Evolutionary conservation across 1,140 invertebrate species (phyloP).

Genomic region (Apocrypta bakeri): DNA sequence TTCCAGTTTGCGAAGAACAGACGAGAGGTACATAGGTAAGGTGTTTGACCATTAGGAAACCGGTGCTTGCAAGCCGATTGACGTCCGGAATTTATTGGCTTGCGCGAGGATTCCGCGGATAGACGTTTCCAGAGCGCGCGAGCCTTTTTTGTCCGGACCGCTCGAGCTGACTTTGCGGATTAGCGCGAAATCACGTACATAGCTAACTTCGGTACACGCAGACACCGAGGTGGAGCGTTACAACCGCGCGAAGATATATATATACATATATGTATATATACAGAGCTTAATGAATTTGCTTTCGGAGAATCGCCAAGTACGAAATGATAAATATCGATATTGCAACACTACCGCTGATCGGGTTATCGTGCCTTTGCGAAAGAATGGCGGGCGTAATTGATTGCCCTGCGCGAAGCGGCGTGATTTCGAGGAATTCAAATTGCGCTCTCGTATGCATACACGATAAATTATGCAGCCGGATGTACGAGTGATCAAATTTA

Average conservation of each 20-base stretch:
- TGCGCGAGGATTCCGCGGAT: neutral
- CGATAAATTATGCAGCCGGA: slow-evolving; percentile 22
- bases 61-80: slow-evolving; percentile 19
- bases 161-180: neutral
- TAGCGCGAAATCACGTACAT: neutral
- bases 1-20: neutral
- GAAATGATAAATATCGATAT: slow-evolving; percentile 30
- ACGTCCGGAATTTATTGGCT: slow-evolving; percentile 39
- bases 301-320: slow-evolving; percentile 11
- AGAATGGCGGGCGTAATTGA: slow-evolving; percentile 22
- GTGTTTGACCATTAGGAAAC: slow-evolving; percentile 14
- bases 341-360: neutral
- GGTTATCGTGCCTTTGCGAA: slow-evolving; percentile 16
- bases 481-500: slow-evolving; percentile 25
- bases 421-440: slow-evolving; percentile 27
- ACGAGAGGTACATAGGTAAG: neutral
- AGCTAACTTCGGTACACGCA: neutral
- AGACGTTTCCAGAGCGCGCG: neutral
- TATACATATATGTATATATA: too few species aligned
- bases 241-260: too few species aligned
- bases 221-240: neutral
- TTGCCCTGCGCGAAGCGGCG: neutral
- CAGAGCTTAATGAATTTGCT: slow-evolving; percentile 1
- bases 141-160: neutral
- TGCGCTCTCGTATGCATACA: too few species aligned